phyloP scores from a whole-genome alignment of 2,113 vertebrate species.

The Rattus rattus region DNA sequence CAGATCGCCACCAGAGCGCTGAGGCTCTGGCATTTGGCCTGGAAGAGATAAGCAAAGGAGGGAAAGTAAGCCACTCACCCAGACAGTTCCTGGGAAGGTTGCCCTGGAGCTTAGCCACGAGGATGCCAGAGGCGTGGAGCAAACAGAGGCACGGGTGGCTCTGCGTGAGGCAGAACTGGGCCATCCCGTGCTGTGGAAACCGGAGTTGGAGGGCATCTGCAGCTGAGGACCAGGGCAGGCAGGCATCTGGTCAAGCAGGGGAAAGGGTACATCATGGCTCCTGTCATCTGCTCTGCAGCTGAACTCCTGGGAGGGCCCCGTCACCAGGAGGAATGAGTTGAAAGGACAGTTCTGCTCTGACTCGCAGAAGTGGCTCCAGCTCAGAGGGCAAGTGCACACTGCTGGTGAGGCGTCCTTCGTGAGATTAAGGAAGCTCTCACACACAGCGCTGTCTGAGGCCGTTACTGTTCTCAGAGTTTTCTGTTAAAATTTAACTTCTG shows the following conservation, averaged over 20 bases:
- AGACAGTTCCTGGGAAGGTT: neutral
- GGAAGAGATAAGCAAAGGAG: neutral
- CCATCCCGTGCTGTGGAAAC: neutral
- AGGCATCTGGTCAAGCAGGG: too few species aligned
- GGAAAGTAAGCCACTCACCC: neutral
- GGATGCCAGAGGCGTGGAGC: neutral
- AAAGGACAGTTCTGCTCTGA: neutral
- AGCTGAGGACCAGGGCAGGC: neutral
- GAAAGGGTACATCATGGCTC: accelerated
- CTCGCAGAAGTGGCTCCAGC: neutral
- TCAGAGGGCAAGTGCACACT: neutral
- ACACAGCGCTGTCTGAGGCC: neutral
- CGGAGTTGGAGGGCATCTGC: neutral
- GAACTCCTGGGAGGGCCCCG: neutral
- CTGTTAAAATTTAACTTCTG: neutral
- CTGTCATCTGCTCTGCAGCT: neutral
- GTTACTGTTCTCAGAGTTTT: constrained; percentile 1
- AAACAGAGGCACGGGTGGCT: neutral
- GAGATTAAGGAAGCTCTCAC: too few species aligned
- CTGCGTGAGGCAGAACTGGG: neutral
- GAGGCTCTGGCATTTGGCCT: neutral
- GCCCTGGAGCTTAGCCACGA: neutral
- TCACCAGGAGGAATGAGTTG: neutral
- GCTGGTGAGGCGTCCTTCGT: neutral
- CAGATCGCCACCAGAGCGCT: neutral